Evolutionary conservation across 2,797 vertebrate species (phyloP), one percentile per base, ranked within the genome.

Genomic region (Salmo trutta): DNA sequence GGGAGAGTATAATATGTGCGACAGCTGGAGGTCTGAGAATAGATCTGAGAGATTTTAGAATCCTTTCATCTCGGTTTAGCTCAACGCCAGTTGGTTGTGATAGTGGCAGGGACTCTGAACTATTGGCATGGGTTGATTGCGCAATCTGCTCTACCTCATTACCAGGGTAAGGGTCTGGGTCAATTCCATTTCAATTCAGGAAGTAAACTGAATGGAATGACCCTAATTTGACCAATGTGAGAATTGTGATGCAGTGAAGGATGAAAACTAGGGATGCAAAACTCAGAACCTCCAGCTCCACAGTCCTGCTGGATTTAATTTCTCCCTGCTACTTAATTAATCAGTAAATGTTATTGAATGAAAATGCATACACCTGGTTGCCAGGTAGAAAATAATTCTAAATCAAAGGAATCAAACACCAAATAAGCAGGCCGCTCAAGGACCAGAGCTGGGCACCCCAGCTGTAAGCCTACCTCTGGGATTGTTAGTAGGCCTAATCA

Each of bases 1-100:
- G 41, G 64, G 87, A 70, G 36, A 17, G 19, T 68, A 52, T 79
- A 21, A 52, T 78, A 59, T 59, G 56, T 59, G n/a, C 7, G 6
- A 59, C 8, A 59, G 19, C 21, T 24, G n/a, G 59, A 24, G 21
- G 21, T 64, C 59, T 24, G 59, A 24, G n/a, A 41, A 41, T 41
- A 41, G 41, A 10, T 41, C 41, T 10, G 41, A 41, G 41, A 47
- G 41, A 47, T 47, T 47, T 47, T 47, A 47, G 10, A 47, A 47
- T 47, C 2, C 10, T 47, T 12, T 64, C 24, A 64, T 62, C n/a
- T 24, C 59, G 3, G 59, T 62, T 47, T 62, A 62, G 2, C 59
- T 64, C 59, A 24, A 64, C 1, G 3, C 21, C 12, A 14, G n/a
- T 12, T 64, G 24, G 59, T 24, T 24, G 59, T 14, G 10, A 17